Conservation (phyloP, 2,888 invertebrate genomes). For the Papilio protenor region DNA sequence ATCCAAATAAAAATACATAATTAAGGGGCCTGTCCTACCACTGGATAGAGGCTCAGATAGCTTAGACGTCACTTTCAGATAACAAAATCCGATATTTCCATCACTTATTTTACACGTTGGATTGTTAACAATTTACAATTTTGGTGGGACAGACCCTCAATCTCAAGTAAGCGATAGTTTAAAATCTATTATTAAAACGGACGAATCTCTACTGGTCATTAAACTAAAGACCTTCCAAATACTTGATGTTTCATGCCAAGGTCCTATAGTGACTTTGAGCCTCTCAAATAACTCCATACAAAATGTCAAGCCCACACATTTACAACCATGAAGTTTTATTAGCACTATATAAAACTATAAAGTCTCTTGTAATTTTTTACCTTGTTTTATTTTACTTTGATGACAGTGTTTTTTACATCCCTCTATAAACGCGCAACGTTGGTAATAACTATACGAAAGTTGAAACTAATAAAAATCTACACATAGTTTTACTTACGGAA, state of each 20-base stretch:
- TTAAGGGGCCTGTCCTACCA: too few relatives aligned
- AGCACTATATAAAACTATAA: slow-evolving; percentile 22
- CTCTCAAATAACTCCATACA: slow-evolving; percentile 31
- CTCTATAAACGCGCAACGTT: too few relatives aligned
- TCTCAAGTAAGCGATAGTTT: not conserved
- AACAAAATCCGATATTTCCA: too few relatives aligned
- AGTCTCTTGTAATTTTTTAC: slow-evolving; percentile 13
- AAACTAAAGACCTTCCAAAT: slow-evolving; percentile 3
- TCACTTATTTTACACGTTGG: too few relatives aligned
- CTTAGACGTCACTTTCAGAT: too few relatives aligned
- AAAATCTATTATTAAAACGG: not conserved
- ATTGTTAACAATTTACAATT: too few relatives aligned
- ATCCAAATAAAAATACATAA: too few relatives aligned
- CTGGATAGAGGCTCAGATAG: too few relatives aligned
- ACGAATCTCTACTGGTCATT: not conserved
- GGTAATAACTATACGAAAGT: too few relatives aligned
- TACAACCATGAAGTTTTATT: slow-evolving; percentile 38
- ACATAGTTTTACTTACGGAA: too few relatives aligned
- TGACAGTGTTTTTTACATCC: slow-evolving; percentile 26
- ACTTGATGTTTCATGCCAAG: slow-evolving; percentile 23
- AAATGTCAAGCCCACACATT: slow-evolving; percentile 50
- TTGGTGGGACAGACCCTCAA: too few relatives aligned
- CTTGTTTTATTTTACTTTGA: slow-evolving; percentile 12
- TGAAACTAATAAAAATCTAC: too few relatives aligned
- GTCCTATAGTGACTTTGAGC: slow-evolving; percentile 13